Evolutionary conservation across 2,888 invertebrate genomes (phyloP).

Genomic region (Mesorhabditis sp.): DNA sequence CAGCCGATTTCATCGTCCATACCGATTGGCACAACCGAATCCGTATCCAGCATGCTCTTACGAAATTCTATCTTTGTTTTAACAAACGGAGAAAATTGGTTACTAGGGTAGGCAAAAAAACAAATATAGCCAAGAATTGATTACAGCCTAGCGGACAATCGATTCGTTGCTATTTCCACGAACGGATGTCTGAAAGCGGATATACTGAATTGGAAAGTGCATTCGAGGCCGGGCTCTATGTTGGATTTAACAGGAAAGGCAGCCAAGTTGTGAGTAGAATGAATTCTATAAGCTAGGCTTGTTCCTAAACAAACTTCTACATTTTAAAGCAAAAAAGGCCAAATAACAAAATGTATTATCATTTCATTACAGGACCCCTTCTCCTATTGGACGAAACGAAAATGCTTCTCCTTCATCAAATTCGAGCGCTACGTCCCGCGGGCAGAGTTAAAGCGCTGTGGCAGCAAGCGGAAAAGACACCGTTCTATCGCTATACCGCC

Average conservation of each 20-base stretch:
- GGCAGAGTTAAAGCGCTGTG: constrained; percentile 19
- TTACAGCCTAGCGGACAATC: neutral
- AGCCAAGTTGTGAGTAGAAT: neutral
- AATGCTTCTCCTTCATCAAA: constrained; percentile 31
- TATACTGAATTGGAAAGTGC: constrained; percentile 26
- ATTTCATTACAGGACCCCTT: constrained; percentile 20
- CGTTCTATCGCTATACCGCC: neutral
- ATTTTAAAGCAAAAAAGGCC: neutral
- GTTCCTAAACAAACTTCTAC: neutral
- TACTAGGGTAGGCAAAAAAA: constrained; percentile 13
- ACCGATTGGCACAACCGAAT: constrained; percentile 22
- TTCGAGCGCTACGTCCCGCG: constrained; percentile 27
- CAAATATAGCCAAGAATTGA: neutral
- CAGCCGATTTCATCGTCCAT: constrained; percentile 28
- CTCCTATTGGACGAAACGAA: constrained; percentile 18
- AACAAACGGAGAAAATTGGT: constrained; percentile 20
- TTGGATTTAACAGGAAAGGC: constrained; percentile 17
- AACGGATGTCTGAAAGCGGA: constrained; percentile 26
- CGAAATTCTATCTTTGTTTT: constrained; percentile 30
- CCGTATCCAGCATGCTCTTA: constrained; percentile 26
- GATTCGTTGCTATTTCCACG: constrained; percentile 25
- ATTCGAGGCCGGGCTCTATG: constrained; percentile 20
- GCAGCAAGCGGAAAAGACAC: neutral
- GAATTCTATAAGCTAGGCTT: neutral
- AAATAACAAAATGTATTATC: too few species aligned